Percentiles rank a stretch among this genome's conserved stretches.
Conservation (phyloP, 2,888 invertebrate species). For the Thysanoteuthis rhombus region DNA sequence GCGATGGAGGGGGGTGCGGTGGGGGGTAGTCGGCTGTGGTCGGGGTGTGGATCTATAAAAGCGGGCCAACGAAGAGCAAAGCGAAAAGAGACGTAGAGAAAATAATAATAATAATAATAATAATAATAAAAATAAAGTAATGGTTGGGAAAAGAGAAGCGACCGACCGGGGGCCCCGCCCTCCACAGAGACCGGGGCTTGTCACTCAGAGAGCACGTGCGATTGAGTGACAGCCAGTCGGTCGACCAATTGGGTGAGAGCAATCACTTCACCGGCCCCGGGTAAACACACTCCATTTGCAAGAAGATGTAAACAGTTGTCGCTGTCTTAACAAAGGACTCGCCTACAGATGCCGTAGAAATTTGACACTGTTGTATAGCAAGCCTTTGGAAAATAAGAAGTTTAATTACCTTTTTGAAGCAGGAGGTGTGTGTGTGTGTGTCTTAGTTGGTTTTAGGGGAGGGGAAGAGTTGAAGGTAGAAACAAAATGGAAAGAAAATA, state of each 20-base stretch:
- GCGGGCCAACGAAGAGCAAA: not conserved
- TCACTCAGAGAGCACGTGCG: constrained; percentile 19
- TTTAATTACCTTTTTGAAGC: constrained; percentile 44
- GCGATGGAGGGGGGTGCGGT: no score
- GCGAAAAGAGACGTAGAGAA: not conserved
- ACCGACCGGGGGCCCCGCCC: not conserved
- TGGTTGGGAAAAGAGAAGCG: not conserved
- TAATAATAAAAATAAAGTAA: not conserved
- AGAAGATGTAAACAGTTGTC: constrained; percentile 27
- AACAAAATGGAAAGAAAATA: not conserved
- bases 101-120: not conserved
- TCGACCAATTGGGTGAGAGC: constrained; percentile 20
- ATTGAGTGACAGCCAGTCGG: not conserved
- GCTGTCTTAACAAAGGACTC: constrained; percentile 33
- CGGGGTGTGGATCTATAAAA: not conserved
- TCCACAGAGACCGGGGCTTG: not conserved
- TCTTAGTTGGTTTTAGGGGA: not conserved
- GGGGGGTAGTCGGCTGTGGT: not conserved
- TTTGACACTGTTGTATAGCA: constrained; percentile 46
- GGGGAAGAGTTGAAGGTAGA: not conserved
- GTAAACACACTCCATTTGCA: constrained; percentile 26
- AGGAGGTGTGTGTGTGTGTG: constrained; percentile 20
- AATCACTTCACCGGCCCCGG: constrained; percentile 14
- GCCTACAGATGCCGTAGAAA: constrained; percentile 46
- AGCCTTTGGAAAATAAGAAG: constrained; percentile 47